These are phyloP conservation scores for Hirtodrosophila cameraria DNA, from an alignment of 2,888 invertebrate species.

Conservation along the genomic window DNA sequence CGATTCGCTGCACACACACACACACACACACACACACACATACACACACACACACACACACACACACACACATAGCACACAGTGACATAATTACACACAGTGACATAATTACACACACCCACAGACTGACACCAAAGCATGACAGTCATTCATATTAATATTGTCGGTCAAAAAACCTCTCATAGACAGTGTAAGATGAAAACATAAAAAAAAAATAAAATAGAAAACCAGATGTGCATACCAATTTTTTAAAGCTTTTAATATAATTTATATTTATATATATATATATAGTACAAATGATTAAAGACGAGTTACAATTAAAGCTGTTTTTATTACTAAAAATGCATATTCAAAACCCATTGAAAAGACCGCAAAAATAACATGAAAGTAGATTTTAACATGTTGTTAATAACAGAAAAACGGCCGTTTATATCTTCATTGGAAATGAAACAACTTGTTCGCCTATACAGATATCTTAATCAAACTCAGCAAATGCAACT, in stretches of 20 bases:
- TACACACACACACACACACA: too few species aligned
- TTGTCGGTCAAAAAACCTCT: conserved; percentile 61
- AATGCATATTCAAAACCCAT: too few species aligned
- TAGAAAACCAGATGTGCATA: conserved; percentile 25
- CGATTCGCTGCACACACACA: conserved; percentile 69
- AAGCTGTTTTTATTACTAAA: too few species aligned
- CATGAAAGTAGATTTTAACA: too few species aligned
- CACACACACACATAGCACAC: conserved; percentile 4
- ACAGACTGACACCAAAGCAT: conserved; percentile 39
- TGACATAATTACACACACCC: conserved; percentile 34
- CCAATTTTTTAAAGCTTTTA: conserved; percentile 25
- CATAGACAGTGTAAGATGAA: conserved; percentile 15
- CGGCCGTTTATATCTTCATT: too few species aligned
- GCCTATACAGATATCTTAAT: too few species aligned
- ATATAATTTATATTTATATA: not conserved
- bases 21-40: conserved; percentile 18
- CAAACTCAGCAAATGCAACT: too few species aligned
- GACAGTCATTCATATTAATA: conserved; percentile 77
- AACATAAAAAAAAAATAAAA: conserved; percentile 7
- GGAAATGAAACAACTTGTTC: too few species aligned
- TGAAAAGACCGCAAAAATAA: too few species aligned
- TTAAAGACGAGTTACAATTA: too few species aligned
- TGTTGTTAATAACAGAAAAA: too few species aligned
- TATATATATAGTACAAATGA: not conserved
- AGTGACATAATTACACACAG: too few species aligned